Conservation (phyloP, 1,140 invertebrate species). For the Lanistes nyassanus region DNA sequence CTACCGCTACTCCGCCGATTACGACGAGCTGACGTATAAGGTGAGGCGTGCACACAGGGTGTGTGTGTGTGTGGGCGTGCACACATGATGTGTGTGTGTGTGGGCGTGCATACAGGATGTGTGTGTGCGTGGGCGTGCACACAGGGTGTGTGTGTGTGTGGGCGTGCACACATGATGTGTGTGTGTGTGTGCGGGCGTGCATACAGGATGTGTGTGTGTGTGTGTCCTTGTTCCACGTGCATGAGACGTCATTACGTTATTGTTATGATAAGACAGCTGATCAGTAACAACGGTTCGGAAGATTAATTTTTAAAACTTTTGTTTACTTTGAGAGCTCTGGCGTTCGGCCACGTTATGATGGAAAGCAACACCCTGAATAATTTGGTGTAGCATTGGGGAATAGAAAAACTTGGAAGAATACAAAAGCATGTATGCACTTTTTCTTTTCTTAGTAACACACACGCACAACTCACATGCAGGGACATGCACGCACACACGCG, state of each 20-base stretch:
- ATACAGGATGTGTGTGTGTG: not conserved
- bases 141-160: not conserved
- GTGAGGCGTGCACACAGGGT: slow-evolving; percentile 17
- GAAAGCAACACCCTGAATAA: no score
- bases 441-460: no score
- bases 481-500: no score
- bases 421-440: no score
- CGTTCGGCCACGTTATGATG: no score
- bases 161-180: slow-evolving; percentile 2
- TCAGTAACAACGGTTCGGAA: not conserved
- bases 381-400: no score
- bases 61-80: slow-evolving; percentile 8
- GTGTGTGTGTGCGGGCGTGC: slow-evolving; percentile 5
- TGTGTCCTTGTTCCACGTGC: not conserved
- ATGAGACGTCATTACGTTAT: not conserved
- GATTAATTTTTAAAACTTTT: no score
- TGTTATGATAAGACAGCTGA: not conserved
- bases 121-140: slow-evolving; percentile 4
- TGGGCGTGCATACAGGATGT: slow-evolving; percentile 22
- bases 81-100: slow-evolving; percentile 20
- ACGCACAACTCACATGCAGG: no score
- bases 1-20: slow-evolving; percentile 88
- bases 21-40: slow-evolving; percentile 75
- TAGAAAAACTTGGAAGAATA: no score
- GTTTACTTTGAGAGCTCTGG: no score